phyloP scores from a whole-genome alignment of 2,888 invertebrate species.

The Eristalis pertinax region DNA sequence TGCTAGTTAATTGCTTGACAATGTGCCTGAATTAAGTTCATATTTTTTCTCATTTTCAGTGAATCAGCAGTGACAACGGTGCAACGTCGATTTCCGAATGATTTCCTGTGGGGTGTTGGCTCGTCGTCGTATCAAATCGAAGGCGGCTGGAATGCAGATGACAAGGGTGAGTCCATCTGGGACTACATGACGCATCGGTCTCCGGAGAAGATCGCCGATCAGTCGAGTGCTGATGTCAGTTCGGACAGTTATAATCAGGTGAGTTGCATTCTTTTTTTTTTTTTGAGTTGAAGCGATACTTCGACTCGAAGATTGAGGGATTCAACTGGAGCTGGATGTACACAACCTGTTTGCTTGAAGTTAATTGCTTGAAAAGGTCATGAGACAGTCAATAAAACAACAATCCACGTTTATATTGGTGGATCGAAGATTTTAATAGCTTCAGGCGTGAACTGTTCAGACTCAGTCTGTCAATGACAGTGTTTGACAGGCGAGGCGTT shows the following conservation, averaged over 20 bases:
- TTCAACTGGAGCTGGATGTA: too few relatives aligned
- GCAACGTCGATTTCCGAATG: slow-evolving; percentile 78
- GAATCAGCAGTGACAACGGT: background rate
- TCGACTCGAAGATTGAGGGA: too few relatives aligned
- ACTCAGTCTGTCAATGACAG: too few relatives aligned
- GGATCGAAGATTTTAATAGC: too few relatives aligned
- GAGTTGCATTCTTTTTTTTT: slow-evolving; percentile 67
- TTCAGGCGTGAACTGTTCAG: too few relatives aligned
- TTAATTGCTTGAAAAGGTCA: background rate
- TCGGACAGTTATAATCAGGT: slow-evolving; percentile 83
- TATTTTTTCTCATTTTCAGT: slow-evolving; percentile 26
- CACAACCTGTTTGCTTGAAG: too few relatives aligned
- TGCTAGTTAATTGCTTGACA: background rate
- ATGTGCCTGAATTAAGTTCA: background rate
- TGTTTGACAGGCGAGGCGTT: too few relatives aligned
- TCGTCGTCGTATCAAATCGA: slow-evolving; percentile 81
- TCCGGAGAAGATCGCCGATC: slow-evolving; percentile 84
- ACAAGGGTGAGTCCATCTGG: slow-evolving; percentile 85
- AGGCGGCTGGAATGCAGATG: slow-evolving; percentile 81
- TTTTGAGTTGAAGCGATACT: background rate
- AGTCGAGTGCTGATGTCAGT: slow-evolving; percentile 84
- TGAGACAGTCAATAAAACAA: background rate
- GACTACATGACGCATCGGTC: slow-evolving; percentile 84
- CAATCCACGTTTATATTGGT: too few relatives aligned
- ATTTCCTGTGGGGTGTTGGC: slow-evolving; percentile 81